phyloP scores from a whole-genome alignment of 1,140 invertebrate species.

The Halyomorpha halys region DNA sequence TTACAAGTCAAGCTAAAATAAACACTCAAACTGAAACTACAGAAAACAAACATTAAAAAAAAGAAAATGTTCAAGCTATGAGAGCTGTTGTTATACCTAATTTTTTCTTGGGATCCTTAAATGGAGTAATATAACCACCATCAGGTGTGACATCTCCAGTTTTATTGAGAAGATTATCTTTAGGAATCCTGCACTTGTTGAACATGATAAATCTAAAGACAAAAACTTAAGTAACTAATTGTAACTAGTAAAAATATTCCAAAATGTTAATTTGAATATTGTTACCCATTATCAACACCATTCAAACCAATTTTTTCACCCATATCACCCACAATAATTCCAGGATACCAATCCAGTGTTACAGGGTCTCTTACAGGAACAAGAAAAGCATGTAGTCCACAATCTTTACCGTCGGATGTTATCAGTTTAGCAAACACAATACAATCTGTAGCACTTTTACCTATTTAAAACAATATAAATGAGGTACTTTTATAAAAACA shows the following conservation, averaged over 20 bases:
- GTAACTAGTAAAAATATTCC: neutral
- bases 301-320: constrained; percentile 81
- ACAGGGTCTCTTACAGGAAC: constrained; percentile 67
- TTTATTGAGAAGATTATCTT: constrained; percentile 71
- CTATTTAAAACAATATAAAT: constrained; percentile 27
- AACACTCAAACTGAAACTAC: too few species aligned
- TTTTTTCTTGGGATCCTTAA: constrained; percentile 65
- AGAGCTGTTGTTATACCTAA: constrained; percentile 31
- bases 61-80: neutral
- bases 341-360: constrained; percentile 61
- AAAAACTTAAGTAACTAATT: constrained; percentile 6
- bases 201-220: constrained; percentile 68
- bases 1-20: too few species aligned
- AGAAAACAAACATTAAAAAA: too few species aligned
- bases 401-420: constrained; percentile 57
- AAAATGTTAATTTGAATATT: constrained; percentile 20
- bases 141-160: constrained; percentile 76
- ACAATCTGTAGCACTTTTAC: constrained; percentile 76
- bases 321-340: constrained; percentile 66
- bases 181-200: constrained; percentile 71
- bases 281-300: constrained; percentile 77
- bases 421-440: constrained; percentile 82
- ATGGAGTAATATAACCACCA: constrained; percentile 60
- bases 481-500: neutral
- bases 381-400: constrained; percentile 78